These are phyloP conservation scores for Halesus radiatus DNA, from an alignment of 1,140 invertebrate genomes.

Conservation along the genomic window DNA sequence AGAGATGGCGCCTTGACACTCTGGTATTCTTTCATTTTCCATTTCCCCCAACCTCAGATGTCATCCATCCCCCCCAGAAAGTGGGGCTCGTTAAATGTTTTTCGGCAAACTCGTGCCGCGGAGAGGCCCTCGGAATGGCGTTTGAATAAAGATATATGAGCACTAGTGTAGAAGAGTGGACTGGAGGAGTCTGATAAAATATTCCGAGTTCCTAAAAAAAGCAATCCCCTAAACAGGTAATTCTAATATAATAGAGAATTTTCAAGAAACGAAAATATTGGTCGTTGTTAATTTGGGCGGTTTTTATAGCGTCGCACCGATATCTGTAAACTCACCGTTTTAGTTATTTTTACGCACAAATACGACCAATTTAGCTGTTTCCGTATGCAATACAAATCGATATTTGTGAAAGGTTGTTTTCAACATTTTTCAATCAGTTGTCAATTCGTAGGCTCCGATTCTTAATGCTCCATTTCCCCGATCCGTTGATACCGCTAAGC, in stretches of 20 bases:
- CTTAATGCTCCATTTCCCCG: background rate
- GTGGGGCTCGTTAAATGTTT: slow-evolving; percentile 30
- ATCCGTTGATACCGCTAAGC: background rate
- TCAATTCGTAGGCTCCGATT: slow-evolving; percentile 13
- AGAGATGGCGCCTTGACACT: slow-evolving; percentile 25
- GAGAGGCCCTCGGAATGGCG: background rate
- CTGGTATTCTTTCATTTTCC: slow-evolving; percentile 35
- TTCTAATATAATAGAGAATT: too few species aligned
- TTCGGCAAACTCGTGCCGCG: background rate
- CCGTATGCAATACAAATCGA: background rate
- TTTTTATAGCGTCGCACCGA: too few species aligned
- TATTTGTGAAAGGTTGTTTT: background rate
- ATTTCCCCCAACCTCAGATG: background rate
- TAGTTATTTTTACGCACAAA: too few species aligned
- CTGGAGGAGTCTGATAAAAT: slow-evolving; percentile 29
- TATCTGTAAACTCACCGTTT: too few species aligned
- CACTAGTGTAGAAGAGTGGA: slow-evolving; percentile 7
- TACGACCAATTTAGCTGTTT: too few species aligned
- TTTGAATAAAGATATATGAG: slow-evolving; percentile 34
- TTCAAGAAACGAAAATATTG: too few species aligned
- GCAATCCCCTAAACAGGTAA: too few species aligned
- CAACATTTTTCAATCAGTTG: slow-evolving; percentile 1
- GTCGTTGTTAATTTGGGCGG: too few species aligned
- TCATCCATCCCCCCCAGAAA: background rate
- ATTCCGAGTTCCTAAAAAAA: background rate